Conservation (phyloP, 2,797 vertebrate species). For the Eulemur coronatus region DNA sequence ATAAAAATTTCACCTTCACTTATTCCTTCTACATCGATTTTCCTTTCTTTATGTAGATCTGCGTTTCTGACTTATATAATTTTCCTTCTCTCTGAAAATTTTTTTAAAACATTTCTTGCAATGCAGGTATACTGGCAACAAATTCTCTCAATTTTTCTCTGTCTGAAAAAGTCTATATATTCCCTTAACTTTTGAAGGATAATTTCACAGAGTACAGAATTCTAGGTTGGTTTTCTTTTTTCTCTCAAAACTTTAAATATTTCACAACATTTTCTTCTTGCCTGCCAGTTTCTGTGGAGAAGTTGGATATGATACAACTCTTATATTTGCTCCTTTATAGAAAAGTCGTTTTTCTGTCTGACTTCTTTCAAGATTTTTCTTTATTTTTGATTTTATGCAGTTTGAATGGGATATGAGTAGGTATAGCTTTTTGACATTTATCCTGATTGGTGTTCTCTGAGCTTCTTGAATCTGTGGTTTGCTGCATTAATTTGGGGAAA, state of each 20-base stretch:
- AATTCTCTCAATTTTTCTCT: background rate
- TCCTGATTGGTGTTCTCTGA: background rate
- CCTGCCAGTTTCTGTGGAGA: background rate
- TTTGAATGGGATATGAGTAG: background rate
- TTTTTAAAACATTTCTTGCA: background rate
- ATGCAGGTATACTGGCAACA: background rate
- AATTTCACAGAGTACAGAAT: conserved; percentile 5
- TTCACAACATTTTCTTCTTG: background rate
- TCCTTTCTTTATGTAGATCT: background rate
- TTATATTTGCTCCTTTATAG: background rate
- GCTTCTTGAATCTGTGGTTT: background rate
- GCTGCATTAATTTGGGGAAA: background rate
- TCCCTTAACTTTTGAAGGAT: background rate
- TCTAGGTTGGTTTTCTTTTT: background rate
- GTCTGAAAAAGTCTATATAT: background rate
- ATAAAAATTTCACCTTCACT: background rate
- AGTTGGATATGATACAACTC: background rate
- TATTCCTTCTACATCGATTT: background rate
- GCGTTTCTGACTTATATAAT: background rate
- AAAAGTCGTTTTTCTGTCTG: background rate
- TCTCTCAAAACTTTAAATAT: background rate
- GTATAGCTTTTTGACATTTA: background rate
- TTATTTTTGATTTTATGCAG: background rate
- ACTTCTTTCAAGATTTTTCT: background rate
- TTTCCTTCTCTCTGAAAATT: background rate